These are phyloP conservation scores for Clinocottus analis DNA, from an alignment of 2,113 vertebrate species.

Conservation along the genomic window DNA sequence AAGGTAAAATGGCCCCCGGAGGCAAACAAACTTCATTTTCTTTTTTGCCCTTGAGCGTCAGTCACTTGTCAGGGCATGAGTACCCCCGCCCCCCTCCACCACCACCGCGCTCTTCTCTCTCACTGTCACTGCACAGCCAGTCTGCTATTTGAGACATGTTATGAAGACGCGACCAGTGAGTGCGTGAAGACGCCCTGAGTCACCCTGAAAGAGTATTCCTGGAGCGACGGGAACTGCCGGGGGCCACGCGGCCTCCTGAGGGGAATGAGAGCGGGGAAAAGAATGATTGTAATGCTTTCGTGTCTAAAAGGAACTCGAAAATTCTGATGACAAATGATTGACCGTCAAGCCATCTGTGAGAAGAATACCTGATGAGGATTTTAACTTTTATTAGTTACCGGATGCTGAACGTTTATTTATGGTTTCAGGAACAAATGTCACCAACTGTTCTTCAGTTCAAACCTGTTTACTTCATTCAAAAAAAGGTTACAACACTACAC, in stretches of 20 bases:
- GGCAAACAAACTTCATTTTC: constrained; percentile 18
- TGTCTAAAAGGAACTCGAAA: constrained; percentile 23
- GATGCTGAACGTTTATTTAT: neutral
- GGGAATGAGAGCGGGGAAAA: constrained; percentile 5
- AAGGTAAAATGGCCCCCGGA: constrained; percentile 23
- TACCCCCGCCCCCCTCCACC: constrained; percentile 17
- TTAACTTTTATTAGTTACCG: neutral
- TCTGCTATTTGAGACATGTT: constrained; percentile 54
- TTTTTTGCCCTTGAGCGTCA: constrained; percentile 18
- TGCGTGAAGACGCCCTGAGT: constrained; percentile 51
- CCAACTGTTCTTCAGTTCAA: neutral
- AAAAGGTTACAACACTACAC: neutral
- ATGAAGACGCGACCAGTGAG: constrained; percentile 26
- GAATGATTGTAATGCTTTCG: constrained; percentile 40
- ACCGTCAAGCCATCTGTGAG: neutral
- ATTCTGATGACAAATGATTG: neutral
- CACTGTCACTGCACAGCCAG: constrained; percentile 36
- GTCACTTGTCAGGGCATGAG: constrained; percentile 51
- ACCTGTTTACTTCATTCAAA: neutral
- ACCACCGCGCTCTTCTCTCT: constrained; percentile 29
- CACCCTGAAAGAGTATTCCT: constrained; percentile 41
- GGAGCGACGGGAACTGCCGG: constrained; percentile 39
- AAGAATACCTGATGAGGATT: neutral
- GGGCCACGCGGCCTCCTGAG: neutral
- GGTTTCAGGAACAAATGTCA: neutral